Conservation (phyloP, 2,113 vertebrate species). For the Monopterus albus region DNA sequence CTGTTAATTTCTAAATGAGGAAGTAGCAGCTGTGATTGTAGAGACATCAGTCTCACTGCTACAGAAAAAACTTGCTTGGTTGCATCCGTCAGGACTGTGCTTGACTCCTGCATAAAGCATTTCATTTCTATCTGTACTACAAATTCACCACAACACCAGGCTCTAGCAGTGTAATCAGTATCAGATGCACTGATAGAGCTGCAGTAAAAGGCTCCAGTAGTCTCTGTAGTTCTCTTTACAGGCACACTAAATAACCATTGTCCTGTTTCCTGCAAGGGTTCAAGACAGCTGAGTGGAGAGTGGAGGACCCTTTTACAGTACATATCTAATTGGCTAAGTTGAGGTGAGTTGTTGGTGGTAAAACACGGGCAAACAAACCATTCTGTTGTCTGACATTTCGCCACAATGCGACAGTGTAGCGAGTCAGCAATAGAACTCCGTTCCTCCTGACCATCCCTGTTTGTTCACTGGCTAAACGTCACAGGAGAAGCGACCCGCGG, state of each 20-base stretch:
- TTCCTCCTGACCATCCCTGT: constrained; percentile 26
- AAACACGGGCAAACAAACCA: background rate
- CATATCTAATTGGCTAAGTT: background rate
- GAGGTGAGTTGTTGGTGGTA: background rate
- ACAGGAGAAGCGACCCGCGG: constrained; percentile 40
- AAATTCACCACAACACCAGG: constrained; percentile 1
- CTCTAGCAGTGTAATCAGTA: constrained; percentile 1
- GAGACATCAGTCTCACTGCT: too few species aligned
- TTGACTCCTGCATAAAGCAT: background rate
- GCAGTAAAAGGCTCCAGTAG: background rate
- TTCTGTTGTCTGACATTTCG: background rate
- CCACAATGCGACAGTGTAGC: background rate
- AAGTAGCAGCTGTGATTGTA: too few species aligned
- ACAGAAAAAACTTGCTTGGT: background rate
- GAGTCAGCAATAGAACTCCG: background rate
- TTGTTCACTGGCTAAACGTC: constrained; percentile 14
- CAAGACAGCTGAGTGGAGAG: constrained; percentile 1
- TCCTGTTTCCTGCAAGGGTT: constrained; percentile 13
- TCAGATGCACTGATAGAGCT: constrained; percentile 3
- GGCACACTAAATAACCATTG: constrained; percentile 5
- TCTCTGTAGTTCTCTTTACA: constrained; percentile 1
- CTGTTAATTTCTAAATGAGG: background rate
- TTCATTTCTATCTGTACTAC: background rate
- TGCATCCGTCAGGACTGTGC: background rate
- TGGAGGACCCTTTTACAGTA: background rate